A percentile compares a stretch with the other conserved stretches of the same genome.
Evolutionary conservation across 2,113 vertebrate species (phyloP).

Genomic region (Ahaetulla prasina): DNA sequence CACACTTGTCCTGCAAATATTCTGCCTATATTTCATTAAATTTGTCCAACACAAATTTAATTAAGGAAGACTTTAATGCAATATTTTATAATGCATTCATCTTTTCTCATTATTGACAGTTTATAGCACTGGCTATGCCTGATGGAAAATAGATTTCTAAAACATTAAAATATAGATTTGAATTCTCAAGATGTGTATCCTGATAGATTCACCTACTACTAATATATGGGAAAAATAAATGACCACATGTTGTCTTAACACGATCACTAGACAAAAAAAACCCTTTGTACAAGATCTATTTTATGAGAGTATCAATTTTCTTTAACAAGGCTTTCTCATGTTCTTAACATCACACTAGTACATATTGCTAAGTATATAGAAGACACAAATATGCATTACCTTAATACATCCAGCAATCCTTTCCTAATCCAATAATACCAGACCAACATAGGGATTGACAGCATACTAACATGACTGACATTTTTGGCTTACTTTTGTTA

Average conservation of each 20-base stretch:
- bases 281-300: neutral
- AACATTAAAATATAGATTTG: neutral
- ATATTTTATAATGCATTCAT: neutral
- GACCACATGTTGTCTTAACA: neutral
- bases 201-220: neutral
- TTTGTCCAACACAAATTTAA: neutral
- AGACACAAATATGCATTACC: neutral
- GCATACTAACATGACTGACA: neutral
- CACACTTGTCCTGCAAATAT: neutral
- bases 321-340: constrained; percentile 1
- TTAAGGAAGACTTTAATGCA: neutral
- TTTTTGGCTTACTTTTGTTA: neutral
- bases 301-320: neutral
- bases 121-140: neutral
- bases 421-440: neutral
- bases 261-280: neutral
- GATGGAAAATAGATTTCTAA: constrained; percentile 13
- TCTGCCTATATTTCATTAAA: neutral
- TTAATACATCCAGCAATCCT: neutral
- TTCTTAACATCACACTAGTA: neutral
- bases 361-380: neutral
- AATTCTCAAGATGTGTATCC: neutral
- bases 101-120: neutral
- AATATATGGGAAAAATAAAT: constrained; percentile 4
- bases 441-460: neutral